phyloP scores from a whole-genome alignment of 2,888 invertebrate genomes.

The Athripsodes cinereus region DNA sequence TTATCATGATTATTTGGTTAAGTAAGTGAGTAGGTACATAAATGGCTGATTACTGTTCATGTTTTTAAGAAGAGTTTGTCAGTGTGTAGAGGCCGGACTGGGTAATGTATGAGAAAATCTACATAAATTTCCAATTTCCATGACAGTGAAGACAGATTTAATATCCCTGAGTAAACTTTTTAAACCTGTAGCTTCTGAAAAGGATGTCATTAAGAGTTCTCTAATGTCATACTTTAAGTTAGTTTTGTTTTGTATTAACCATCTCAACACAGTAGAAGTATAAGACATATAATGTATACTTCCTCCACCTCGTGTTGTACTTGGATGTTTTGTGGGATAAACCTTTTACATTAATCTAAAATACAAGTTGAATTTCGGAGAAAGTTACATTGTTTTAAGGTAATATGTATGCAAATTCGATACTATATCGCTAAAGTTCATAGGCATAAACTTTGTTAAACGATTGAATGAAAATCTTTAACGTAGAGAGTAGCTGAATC shows the following conservation, averaged over 20 bases:
- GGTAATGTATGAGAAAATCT: not conserved
- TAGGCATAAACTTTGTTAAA: not conserved
- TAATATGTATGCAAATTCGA: constrained; percentile 2
- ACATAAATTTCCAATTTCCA: not conserved
- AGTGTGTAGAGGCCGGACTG: too few species aligned
- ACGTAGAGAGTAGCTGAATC: not conserved
- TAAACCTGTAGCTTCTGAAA: not conserved
- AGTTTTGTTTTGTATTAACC: not conserved
- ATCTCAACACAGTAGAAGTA: not conserved
- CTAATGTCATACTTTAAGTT: not conserved
- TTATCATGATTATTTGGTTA: too few species aligned
- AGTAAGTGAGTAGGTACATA: too few species aligned
- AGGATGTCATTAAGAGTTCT: constrained; percentile 1
- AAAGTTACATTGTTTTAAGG: constrained; percentile 2
- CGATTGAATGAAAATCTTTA: not conserved
- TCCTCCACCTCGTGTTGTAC: not conserved
- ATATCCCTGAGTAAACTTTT: not conserved
- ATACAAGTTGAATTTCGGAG: not conserved
- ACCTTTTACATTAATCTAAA: not conserved
- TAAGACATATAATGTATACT: too few species aligned
- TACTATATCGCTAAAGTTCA: not conserved
- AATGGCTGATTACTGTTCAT: too few species aligned
- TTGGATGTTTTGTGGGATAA: not conserved
- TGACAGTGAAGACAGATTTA: not conserved
- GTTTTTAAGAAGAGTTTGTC: too few species aligned